Conservation (phyloP, 30 jellyfish, hydroid and myxozoan species). For the Phacellophora camtschatica region DNA sequence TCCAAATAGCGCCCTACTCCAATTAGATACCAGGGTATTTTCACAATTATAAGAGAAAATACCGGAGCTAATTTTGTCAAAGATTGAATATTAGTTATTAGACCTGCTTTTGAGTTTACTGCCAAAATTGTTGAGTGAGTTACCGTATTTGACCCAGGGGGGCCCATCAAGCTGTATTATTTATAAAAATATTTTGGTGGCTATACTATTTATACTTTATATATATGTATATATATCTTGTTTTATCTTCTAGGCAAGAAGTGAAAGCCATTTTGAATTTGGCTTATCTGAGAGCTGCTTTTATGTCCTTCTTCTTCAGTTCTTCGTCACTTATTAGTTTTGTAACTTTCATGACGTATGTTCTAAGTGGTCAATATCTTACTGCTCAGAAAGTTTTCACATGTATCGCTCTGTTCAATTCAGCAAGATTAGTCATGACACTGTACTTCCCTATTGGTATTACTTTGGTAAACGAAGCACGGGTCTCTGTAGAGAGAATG, state of each 20-base stretch:
- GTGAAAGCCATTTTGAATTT: slow-evolving; percentile 66
- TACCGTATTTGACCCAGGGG: too few species aligned
- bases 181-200: too few species aligned
- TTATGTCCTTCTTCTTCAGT: slow-evolving; percentile 96
- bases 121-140: too few species aligned
- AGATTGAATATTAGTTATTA: too few species aligned
- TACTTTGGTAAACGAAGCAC: slow-evolving; percentile 79
- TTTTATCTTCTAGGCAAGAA: slow-evolving; percentile 83
- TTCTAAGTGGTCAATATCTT: slow-evolving; percentile 64
- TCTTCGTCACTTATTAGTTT: slow-evolving; percentile 73
- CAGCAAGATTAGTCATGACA: slow-evolving; percentile 68
- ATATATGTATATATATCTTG: too few species aligned
- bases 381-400: slow-evolving; percentile 90
- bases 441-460: slow-evolving; percentile 85
- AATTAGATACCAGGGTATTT: too few species aligned
- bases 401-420: slow-evolving; percentile 70
- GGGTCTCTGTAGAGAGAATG: slow-evolving; percentile 76
- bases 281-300: slow-evolving; percentile 70
- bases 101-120: too few species aligned
- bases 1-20: too few species aligned
- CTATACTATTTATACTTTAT: too few species aligned
- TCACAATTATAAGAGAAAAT: too few species aligned
- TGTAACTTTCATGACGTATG: slow-evolving; percentile 85
- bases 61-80: too few species aligned
- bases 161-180: too few species aligned